These are phyloP conservation scores for Lophochroa leadbeateri DNA, from an alignment of 2,113 vertebrate species.

Conservation along the genomic window DNA sequence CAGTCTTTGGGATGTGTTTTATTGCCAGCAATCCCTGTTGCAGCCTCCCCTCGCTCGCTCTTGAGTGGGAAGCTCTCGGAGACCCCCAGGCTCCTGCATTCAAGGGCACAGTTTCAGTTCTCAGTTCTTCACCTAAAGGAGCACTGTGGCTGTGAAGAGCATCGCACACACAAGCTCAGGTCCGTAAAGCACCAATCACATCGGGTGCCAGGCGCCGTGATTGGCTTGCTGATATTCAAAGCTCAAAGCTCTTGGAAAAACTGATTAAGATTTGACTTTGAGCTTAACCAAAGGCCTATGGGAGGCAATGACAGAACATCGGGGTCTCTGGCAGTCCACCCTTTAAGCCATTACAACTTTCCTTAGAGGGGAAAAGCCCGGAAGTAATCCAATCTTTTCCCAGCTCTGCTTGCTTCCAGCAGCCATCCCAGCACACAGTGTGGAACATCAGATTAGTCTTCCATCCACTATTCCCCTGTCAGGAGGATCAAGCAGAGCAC, in stretches of 20 bases:
- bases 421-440: background rate
- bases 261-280: background rate
- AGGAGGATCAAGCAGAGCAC: background rate
- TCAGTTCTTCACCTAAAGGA: background rate
- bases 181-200: background rate
- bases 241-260: background rate
- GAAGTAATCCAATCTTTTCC: background rate
- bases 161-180: accelerated
- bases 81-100: background rate
- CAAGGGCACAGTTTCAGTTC: background rate
- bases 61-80: accelerated
- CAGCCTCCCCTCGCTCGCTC: background rate
- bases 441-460: accelerated
- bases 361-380: background rate
- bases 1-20: background rate
- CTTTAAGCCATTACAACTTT: background rate
- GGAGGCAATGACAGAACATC: background rate
- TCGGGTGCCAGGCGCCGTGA: accelerated
- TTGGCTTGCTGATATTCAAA: background rate
- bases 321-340: background rate
- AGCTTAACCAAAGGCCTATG: background rate
- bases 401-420: background rate
- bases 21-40: background rate
- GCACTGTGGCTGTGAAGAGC: background rate
- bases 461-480: background rate